A percentile compares a stretch with the other conserved stretches of the same genome.
Evolutionary conservation across 2,888 invertebrate species (phyloP).

Genomic region (Colletes collaris): DNA sequence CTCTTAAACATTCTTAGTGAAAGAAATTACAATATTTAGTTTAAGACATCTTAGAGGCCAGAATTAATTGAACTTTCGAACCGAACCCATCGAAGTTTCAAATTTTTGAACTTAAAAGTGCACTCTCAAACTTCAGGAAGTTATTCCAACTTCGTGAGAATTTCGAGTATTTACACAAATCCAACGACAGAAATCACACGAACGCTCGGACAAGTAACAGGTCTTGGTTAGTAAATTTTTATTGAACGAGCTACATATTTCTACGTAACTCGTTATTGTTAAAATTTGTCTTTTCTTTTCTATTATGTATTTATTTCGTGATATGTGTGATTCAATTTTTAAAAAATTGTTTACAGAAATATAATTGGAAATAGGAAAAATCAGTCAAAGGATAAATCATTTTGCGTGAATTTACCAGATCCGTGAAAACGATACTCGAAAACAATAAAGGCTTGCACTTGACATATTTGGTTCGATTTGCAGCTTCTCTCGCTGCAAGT

Average conservation of each 20-base stretch:
- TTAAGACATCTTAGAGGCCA: no score
- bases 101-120: background rate
- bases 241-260: background rate
- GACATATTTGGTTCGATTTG: constrained; percentile 8
- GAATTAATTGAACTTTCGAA: constrained; percentile 1
- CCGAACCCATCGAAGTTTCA: background rate
- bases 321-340: background rate
- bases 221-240: background rate
- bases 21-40: no score
- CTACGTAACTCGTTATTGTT: background rate
- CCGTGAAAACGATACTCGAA: constrained; percentile 13
- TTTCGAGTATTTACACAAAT: background rate
- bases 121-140: background rate
- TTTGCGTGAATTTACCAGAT: background rate
- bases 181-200: background rate
- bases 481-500: background rate
- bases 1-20: no score
- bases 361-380: background rate
- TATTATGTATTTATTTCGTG: no score
- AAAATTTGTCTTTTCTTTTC: background rate
- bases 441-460: constrained; percentile 14
- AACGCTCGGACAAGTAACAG: background rate
- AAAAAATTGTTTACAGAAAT: background rate
- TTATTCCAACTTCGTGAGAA: background rate
- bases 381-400: background rate